Conservation (phyloP, 2,113 vertebrate species). For the Hippocampus comes region DNA sequence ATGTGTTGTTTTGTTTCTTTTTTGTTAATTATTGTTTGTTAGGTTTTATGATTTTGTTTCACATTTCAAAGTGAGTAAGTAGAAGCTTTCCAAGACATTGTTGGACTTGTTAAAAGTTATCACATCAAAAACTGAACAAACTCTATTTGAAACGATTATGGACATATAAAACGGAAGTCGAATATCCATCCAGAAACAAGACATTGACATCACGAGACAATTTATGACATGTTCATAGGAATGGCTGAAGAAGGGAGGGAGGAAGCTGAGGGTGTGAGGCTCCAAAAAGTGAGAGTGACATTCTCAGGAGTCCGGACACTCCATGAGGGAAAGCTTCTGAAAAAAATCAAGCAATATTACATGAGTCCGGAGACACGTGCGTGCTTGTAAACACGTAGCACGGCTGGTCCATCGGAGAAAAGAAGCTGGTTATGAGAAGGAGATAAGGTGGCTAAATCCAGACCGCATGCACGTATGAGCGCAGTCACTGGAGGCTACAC, state of each 20-base stretch:
- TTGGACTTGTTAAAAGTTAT: background rate
- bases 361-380: constrained; percentile 34
- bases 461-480: constrained; percentile 66
- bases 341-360: constrained; percentile 27
- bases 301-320: constrained; percentile 42
- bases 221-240: constrained; percentile 59
- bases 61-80: background rate
- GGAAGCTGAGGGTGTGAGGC: constrained; percentile 16
- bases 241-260: constrained; percentile 33
- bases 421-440: constrained; percentile 62
- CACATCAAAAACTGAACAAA: background rate
- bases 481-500: constrained; percentile 62
- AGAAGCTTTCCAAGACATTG: background rate
- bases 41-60: background rate
- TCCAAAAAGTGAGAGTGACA: constrained; percentile 47
- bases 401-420: constrained; percentile 44
- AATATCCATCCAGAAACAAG: background rate
- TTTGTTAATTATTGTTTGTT: background rate
- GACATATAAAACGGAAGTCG: background rate
- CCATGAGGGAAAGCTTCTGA: constrained; percentile 50
- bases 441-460: constrained; percentile 70
- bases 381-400: constrained; percentile 64
- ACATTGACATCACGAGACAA: background rate
- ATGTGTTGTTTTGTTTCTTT: background rate
- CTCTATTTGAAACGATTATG: background rate